Evolutionary conservation across 2,113 vertebrate genomes (phyloP), one percentile per base, ranked within the genome.

Genomic region (Cephalopholis sonnerati): DNA sequence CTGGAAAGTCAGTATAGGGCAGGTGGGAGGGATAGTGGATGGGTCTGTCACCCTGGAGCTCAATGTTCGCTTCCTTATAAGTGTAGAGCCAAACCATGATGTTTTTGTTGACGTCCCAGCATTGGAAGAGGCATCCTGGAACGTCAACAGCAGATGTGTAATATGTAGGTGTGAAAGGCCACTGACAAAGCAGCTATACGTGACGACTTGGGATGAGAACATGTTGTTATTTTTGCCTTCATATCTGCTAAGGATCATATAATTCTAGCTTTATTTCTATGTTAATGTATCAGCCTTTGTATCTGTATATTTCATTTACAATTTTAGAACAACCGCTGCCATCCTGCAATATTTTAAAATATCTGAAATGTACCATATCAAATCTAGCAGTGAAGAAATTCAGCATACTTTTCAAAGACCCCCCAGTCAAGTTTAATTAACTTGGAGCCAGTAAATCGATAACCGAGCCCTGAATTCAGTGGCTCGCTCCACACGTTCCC

Each of bases 361-460:
- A 54, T 41, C 61, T 22, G 5, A 39, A 57, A 39, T 10, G 1
- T 44, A 13, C 20, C n/a, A 27, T 62, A 41, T 68, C 1, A 55
- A 53, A 59, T 29, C 7, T 20, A 54, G 27, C 44, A 12, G 46
- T 65, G 59, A 64, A 25, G 58, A 79, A 36, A 78, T 62, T 41
- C 24, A 5, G 7, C 51, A 48, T 20, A 64, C 44, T 74, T 81
- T 77, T 73, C 51, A 69, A 79, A 87, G 77, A 70, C 71, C 64
- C 72, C 62, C 36, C 46, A 61, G 81, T 89, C 74, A 85, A 87
- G 72, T 93, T 91, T 85, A 80, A 90, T 93, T 88, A 93, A 89
- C 77, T 66, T 54, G 2, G 4, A 74, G 57, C 66, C 81, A 78
- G 84, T 70, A 74, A 77, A 90, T 92, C 59, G 25, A 93, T 92